Evolutionary conservation across 2,113 vertebrate species (phyloP), one percentile per base, ranked within the genome.

Genomic region (Caranx ignobilis): DNA sequence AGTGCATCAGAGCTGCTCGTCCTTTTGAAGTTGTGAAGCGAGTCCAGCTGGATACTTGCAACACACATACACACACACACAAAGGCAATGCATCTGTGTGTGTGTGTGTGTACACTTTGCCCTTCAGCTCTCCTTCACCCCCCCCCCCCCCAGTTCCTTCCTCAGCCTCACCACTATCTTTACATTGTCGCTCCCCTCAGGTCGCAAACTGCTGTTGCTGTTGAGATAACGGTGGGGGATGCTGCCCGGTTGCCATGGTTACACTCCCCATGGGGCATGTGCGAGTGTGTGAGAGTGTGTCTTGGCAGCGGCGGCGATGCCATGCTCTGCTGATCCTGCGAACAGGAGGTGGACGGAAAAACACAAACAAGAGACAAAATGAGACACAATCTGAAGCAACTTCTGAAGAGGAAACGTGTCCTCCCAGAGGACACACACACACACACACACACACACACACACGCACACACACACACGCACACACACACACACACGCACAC

Each of bases 241-340:
- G 84, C 76, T 81, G 83, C 59, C 11, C 3, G 32, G 88, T 91
- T 88, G 77, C 71, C 81, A 88, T 85, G 83, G 88, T n/a, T 39
- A 89, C 45, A 0, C 81, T 50, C 79, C 75, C 75, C 11, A 0
- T 11, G 8, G 81, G 35, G 13, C 16, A 21, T 61, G 16, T 18
- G 45, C 31, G 54, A 64, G 47, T 52, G 66, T 48, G 52, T 50
- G 52, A 66, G 41, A 21, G 54, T 34, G 19, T n/a, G 13, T 50
- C 16, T 50, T 13, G 6, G 21, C 3, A 18, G 32, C 37, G 48
- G 48, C 73, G 67, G 10, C 59, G 35, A 19, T 37, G 2, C 52
- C 19, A 45, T 0, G 15, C 19, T 12, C 62, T 19, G 61, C 60
- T 57, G 59, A 15, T 61, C 34, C 2, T 3, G 6, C 34, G 21